Evolutionary conservation across 37 sponge, comb jelly and placozoan species (phyloP).

Genomic region (Ephydatia muelleri): DNA sequence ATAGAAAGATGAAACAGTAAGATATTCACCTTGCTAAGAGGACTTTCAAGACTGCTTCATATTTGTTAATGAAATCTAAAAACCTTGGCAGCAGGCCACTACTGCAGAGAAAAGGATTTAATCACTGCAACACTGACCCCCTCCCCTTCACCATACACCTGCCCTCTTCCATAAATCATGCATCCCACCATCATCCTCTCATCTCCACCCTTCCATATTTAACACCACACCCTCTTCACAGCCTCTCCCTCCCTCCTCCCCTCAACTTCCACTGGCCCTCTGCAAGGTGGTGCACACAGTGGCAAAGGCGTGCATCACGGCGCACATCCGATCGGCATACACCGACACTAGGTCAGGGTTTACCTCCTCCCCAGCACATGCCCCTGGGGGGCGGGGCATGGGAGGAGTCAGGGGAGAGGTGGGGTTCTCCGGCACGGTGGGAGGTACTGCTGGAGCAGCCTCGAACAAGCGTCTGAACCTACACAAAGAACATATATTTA

Average conservation of each 20-base stretch:
- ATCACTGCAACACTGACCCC: no score
- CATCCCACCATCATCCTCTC: neutral
- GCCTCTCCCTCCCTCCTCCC: neutral
- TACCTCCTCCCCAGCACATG: neutral
- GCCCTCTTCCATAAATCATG: no score
- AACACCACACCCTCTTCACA: neutral
- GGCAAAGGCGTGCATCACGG: constrained; percentile 82
- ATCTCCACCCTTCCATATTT: constrained; percentile 14
- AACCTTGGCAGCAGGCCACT: constrained; percentile 45
- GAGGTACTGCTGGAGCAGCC: neutral
- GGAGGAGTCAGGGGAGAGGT: neutral
- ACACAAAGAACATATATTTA: no score
- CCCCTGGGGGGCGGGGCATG: neutral
- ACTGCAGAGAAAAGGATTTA: constrained; percentile 9
- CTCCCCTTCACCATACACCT: no score
- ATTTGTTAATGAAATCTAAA: constrained; percentile 28
- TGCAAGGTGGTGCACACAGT: constrained; percentile 59
- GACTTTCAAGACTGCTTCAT: constrained; percentile 68
- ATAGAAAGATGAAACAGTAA: no score
- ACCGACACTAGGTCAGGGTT: constrained; percentile 48
- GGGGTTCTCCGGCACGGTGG: neutral
- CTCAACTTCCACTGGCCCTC: constrained; percentile 5
- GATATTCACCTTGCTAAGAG: constrained; percentile 81
- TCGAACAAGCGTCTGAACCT: neutral
- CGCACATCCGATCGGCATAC: constrained; percentile 87